These are phyloP conservation scores for Lordiphosa mommai DNA, from an alignment of 1,140 invertebrate species.

Conservation along the genomic window DNA sequence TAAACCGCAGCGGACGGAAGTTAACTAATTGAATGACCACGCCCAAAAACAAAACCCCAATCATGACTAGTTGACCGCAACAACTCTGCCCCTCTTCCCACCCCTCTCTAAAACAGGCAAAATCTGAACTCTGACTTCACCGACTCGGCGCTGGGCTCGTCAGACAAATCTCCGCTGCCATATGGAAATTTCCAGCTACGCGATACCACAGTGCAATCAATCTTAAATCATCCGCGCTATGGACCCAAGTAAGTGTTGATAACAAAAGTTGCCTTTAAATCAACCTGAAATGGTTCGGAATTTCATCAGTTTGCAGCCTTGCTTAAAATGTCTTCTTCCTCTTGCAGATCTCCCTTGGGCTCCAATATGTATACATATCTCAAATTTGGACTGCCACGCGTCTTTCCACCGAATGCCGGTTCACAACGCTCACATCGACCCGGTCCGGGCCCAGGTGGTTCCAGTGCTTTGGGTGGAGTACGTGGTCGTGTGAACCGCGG, in stretches of 20 bases:
- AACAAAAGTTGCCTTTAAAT: too few relatives aligned
- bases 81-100: slow-evolving; percentile 16
- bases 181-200: slow-evolving; percentile 96
- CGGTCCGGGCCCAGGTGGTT: slow-evolving; percentile 67
- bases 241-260: slow-evolving; percentile 87
- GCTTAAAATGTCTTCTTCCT: background rate
- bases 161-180: slow-evolving; percentile 92
- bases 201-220: slow-evolving; percentile 95
- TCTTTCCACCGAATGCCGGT: slow-evolving; percentile 89
- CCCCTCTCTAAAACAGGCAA: slow-evolving; percentile 83
- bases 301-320: background rate
- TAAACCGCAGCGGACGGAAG: slow-evolving; percentile 62
- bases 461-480: slow-evolving; percentile 73
- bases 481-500: slow-evolving; percentile 75
- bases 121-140: slow-evolving; percentile 97
- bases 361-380: slow-evolving; percentile 95
- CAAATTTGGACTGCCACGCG: slow-evolving; percentile 94
- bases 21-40: slow-evolving; percentile 45
- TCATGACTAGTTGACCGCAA: slow-evolving; percentile 56
- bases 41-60: slow-evolving; percentile 16
- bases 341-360: slow-evolving; percentile 87
- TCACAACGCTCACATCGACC: slow-evolving; percentile 82
- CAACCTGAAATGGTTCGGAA: background rate
- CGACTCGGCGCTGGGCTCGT: slow-evolving; percentile 93
- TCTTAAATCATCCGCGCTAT: slow-evolving; percentile 93